Evolutionary conservation across 1,140 invertebrate genomes (phyloP).

Genomic region (Ganaspis sp.): DNA sequence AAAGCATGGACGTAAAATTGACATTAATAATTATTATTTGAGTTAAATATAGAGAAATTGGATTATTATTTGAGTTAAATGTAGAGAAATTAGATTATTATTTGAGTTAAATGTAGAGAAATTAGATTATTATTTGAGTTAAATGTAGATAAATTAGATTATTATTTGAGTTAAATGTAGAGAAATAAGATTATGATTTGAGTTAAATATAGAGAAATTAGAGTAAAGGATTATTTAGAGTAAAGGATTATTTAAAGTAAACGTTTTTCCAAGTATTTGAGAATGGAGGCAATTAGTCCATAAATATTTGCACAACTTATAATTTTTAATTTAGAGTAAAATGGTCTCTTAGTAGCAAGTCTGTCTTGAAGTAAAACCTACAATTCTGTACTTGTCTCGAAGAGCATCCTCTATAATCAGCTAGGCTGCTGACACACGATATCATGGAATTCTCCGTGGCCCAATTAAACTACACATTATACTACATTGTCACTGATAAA

Average conservation of each 20-base stretch:
- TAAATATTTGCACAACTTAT: conserved; percentile 9
- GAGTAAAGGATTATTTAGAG: not conserved
- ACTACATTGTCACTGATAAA: conserved; percentile 14
- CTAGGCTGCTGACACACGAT: conserved; percentile 25
- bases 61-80: too few relatives aligned
- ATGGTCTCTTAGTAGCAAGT: conserved; percentile 5
- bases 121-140: too few relatives aligned
- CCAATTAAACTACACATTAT: conserved; percentile 23
- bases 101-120: too few relatives aligned
- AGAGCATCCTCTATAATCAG: conserved; percentile 26
- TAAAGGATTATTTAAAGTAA: not conserved
- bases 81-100: too few relatives aligned
- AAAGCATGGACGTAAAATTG: too few relatives aligned
- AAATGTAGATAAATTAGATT: too few relatives aligned
- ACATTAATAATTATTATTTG: too few relatives aligned
- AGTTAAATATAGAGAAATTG: too few relatives aligned
- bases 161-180: too few relatives aligned
- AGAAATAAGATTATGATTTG: too few relatives aligned
- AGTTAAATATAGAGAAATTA: not conserved
- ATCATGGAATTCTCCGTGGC: conserved; percentile 24
- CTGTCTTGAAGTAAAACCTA: conserved; percentile 23
- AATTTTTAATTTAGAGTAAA: conserved; percentile 28
- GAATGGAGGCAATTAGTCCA: not conserved
- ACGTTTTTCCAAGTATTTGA: conserved; percentile 4
- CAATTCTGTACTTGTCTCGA: conserved; percentile 25